These are phyloP conservation scores for Bungarus multicinctus DNA, from an alignment of 2,113 vertebrate species.

Conservation along the genomic window DNA sequence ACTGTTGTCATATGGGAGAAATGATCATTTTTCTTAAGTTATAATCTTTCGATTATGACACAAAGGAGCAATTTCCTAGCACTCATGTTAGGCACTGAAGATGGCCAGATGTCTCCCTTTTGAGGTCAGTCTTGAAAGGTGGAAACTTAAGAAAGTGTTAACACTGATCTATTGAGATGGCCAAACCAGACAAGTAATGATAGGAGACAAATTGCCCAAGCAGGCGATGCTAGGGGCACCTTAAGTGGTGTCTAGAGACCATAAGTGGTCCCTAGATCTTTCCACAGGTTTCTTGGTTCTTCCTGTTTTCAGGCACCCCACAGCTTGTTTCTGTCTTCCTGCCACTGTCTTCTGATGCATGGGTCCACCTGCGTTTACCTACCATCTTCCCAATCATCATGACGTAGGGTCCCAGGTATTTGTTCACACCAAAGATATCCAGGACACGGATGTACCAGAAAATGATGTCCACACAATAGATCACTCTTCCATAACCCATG, in stretches of 20 bases:
- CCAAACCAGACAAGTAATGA: not conserved
- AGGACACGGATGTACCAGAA: conserved; percentile 99
- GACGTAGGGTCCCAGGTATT: conserved; percentile 96
- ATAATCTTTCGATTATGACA: not conserved
- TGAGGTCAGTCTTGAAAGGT: not conserved
- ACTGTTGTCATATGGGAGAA: not conserved
- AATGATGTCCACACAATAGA: conserved; percentile 98
- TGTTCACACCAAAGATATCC: conserved; percentile 99
- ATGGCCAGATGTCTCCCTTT: not conserved
- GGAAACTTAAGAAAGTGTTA: not conserved
- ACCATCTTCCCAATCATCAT: conserved; percentile 99
- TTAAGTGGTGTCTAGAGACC: not conserved
- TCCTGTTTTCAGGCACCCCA: no score
- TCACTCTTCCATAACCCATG: conserved; percentile 94
- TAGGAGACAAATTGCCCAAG: not conserved
- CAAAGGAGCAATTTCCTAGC: not conserved
- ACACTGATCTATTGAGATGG: not conserved
- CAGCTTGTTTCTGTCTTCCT: not conserved
- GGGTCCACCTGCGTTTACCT: conserved; percentile 43
- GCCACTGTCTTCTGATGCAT: not conserved
- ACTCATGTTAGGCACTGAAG: not conserved
- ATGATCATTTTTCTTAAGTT: not conserved
- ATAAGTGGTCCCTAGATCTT: not conserved
- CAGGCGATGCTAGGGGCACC: not conserved
- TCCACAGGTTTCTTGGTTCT: not conserved